Evolutionary conservation across 1,140 invertebrate species (phyloP).

Genomic region (Nixonia krombeini): DNA sequence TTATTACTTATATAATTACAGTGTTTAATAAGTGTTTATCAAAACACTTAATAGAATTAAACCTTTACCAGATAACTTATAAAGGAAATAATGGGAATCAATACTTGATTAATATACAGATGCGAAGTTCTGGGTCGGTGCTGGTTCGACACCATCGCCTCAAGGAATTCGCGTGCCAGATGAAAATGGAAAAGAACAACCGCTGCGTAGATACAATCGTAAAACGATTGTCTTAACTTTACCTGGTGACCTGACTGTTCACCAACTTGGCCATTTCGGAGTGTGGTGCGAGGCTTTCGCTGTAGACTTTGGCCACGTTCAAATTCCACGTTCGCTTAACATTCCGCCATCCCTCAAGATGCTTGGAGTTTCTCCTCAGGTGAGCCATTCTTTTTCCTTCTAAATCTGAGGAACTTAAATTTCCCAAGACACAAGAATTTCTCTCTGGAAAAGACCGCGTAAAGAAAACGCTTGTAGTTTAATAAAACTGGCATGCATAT

Average conservation of each 20-base stretch:
- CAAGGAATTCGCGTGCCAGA: conserved; percentile 88
- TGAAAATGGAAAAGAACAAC: conserved; percentile 88
- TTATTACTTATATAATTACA: no score
- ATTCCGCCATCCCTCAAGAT: conserved; percentile 93
- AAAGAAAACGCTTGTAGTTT: no score
- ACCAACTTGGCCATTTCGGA: conserved; percentile 83
- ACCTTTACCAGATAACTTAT: no score
- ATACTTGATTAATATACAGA: conserved; percentile 76
- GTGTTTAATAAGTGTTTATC: no score
- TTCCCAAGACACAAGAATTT: no score
- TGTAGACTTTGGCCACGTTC: conserved; percentile 90
- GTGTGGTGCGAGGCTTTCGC: conserved; percentile 91
- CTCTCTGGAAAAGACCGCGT: no score
- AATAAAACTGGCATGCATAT: no score
- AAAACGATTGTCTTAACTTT: conserved; percentile 90
- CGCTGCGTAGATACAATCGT: conserved; percentile 82
- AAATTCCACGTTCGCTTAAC: conserved; percentile 80
- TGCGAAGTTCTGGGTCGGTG: conserved; percentile 92
- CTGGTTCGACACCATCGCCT: conserved; percentile 81
- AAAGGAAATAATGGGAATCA: no score
- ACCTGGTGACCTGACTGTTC: conserved; percentile 77
- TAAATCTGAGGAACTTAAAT: not conserved
- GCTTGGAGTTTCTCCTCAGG: conserved; percentile 93
- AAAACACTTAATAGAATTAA: no score
- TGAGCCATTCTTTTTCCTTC: conserved; percentile 68